Percentiles rank a stretch among this genome's conserved stretches.
Evolutionary conservation across 2,113 vertebrate species (phyloP).

Genomic region (Prunella fulvescens): DNA sequence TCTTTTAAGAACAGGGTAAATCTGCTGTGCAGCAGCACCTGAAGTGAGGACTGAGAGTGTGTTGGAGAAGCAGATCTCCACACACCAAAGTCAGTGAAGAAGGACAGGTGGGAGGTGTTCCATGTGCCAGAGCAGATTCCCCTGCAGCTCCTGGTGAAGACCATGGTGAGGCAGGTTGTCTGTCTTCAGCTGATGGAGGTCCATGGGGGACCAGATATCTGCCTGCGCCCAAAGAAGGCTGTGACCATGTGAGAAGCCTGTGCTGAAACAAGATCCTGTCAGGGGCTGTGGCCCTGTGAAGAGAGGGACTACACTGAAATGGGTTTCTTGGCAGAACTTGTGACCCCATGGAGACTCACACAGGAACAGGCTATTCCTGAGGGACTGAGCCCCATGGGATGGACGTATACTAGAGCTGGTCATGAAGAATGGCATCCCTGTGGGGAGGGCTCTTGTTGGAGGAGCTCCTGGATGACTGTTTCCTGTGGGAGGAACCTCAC

Average conservation of each 20-base stretch:
- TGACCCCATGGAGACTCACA: not conserved
- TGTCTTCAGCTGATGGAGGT: not conserved
- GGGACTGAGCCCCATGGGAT: not conserved
- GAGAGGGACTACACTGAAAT: not conserved
- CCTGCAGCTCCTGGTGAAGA: accelerated
- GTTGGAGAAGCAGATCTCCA: not conserved
- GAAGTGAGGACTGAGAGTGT: not conserved
- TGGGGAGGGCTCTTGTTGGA: not conserved
- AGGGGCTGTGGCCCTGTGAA: not conserved
- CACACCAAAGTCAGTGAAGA: not conserved
- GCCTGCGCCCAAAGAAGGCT: not conserved
- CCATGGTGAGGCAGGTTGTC: not conserved
- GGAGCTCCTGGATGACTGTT: not conserved
- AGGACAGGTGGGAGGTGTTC: not conserved
- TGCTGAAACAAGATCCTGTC: not conserved
- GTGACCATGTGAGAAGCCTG: accelerated
- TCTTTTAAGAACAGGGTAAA: not conserved
- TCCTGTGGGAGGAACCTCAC: accelerated
- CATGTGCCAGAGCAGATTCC: accelerated
- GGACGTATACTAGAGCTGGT: not conserved
- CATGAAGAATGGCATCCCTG: not conserved
- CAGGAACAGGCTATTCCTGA: not conserved
- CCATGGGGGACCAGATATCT: not conserved
- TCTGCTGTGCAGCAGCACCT: not conserved
- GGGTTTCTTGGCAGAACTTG: not conserved